These are phyloP conservation scores for Upupa epops DNA, from an alignment of 2,113 vertebrate species.

Conservation along the genomic window DNA sequence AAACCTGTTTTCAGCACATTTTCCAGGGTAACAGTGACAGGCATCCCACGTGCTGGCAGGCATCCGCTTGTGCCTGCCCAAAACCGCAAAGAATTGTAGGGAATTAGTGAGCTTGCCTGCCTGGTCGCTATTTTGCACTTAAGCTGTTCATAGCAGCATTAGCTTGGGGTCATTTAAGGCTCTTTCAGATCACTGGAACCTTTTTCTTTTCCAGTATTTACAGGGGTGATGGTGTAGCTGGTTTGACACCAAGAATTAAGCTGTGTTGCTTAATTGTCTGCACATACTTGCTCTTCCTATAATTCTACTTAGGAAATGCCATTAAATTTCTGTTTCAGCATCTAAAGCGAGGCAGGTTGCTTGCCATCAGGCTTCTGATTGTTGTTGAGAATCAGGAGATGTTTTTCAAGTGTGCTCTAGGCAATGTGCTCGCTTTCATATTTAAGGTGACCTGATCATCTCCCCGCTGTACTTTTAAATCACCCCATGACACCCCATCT, in stretches of 20 bases:
- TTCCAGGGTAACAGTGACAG: neutral
- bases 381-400: neutral
- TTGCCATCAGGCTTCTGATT: neutral
- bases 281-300: neutral
- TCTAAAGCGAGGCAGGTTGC: neutral
- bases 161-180: neutral
- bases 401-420: neutral
- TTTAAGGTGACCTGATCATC: neutral
- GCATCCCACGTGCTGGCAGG: neutral
- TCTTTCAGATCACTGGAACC: neutral
- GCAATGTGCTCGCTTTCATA: neutral
- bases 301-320: neutral
- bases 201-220: neutral
- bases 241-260: neutral
- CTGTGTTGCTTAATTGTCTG: neutral
- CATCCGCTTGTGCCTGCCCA: neutral
- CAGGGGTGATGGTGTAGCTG: neutral
- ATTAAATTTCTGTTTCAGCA: neutral
- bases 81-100: neutral
- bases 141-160: neutral
- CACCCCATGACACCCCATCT: neutral
- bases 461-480: neutral
- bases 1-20: neutral
- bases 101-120: slow-evolving; percentile 6
- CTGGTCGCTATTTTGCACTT: neutral